These are phyloP conservation scores for Cinclus cinclus DNA, from an alignment of 2,113 vertebrate genomes.

Conservation along the genomic window DNA sequence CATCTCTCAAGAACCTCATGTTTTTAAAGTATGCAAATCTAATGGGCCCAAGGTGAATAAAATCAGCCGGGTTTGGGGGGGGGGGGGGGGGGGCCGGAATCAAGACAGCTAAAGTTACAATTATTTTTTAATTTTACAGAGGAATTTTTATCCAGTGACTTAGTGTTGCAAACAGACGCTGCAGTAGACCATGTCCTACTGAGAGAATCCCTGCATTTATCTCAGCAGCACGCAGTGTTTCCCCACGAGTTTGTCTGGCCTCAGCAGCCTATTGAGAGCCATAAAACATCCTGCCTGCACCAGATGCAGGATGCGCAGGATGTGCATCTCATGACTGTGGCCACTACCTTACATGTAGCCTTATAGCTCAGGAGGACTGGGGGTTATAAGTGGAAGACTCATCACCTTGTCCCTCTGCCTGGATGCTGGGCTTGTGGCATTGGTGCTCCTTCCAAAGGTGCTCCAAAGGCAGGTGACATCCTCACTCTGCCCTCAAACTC, in stretches of 20 bases:
- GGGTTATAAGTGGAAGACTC: neutral
- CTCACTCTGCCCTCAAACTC: neutral
- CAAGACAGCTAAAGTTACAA: neutral
- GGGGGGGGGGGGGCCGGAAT: neutral
- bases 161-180: neutral
- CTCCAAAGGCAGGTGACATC: neutral
- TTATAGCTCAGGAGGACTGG: neutral
- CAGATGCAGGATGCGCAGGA: neutral
- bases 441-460: neutral
- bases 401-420: neutral
- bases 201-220: neutral
- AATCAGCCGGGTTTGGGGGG: neutral
- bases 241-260: neutral
- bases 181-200: neutral
- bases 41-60: neutral
- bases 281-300: neutral
- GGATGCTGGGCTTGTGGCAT: neutral
- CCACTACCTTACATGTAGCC: neutral
- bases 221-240: neutral
- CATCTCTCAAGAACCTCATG: neutral
- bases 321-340: neutral
- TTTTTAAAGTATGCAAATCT: neutral
- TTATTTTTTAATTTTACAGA: neutral
- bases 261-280: neutral
- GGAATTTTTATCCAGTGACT: neutral